These are phyloP conservation scores for Plotosus lineatus DNA, from an alignment of 2,113 vertebrate species.

Conservation along the genomic window DNA sequence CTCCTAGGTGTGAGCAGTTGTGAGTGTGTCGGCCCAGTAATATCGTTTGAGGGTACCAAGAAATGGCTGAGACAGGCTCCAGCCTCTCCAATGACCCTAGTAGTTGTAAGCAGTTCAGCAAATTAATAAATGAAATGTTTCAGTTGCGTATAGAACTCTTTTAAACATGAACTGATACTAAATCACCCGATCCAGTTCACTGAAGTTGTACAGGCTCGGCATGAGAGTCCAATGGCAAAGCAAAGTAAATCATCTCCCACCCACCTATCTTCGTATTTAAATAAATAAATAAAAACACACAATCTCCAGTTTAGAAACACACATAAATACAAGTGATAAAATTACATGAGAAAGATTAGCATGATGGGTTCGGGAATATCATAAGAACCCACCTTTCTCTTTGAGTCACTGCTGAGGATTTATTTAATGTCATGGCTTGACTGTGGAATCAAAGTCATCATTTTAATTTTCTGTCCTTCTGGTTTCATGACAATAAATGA, in stretches of 20 bases:
- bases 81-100: too few relatives aligned
- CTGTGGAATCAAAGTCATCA: slow-evolving; percentile 11
- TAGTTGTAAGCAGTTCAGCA: too few relatives aligned
- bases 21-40: too few relatives aligned
- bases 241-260: too few relatives aligned
- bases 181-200: neutral
- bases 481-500: neutral
- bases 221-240: neutral
- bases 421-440: slow-evolving; percentile 1
- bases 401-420: slow-evolving; percentile 8
- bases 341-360: slow-evolving; percentile 32
- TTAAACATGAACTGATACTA: neutral
- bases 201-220: slow-evolving; percentile 12
- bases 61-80: too few relatives aligned
- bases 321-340: slow-evolving; percentile 37
- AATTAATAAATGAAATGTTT: neutral
- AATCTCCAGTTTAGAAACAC: slow-evolving; percentile 10
- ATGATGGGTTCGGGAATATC: neutral
- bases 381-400: neutral
- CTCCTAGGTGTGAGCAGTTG: too few relatives aligned
- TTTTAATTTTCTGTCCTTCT: neutral
- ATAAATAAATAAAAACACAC: slow-evolving; percentile 10
- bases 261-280: too few relatives aligned
- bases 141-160: neutral
- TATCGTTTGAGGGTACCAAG: too few relatives aligned